Evolutionary conservation across 2,888 invertebrate genomes (phyloP), one percentile per base, ranked within the genome.

Genomic region (Cheilosia urbana): DNA sequence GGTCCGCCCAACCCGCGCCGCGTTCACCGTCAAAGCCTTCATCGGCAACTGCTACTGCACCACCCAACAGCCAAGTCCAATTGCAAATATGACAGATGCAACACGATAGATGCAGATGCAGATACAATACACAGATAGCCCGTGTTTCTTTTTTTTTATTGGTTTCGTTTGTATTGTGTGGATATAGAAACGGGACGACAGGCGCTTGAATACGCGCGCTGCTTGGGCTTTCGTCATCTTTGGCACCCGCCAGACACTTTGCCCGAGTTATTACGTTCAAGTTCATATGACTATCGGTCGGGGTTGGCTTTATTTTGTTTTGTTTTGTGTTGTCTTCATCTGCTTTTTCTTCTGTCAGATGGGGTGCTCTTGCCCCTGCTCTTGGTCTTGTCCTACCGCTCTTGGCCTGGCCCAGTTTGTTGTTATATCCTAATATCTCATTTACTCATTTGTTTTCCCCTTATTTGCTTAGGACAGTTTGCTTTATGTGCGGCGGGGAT

Each of bases 261-360:
- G 82, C 82, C 78, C 82, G 81, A 82, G 87, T 87, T 87, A 87
- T 87, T 87, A 82, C 87, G 87, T 87, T 88, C 87, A 88, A 88
- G 87, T 88, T 88, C 87, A 88, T 81, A 81, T 87, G 87, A 84
- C 80, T 76, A 53, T 79, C 73, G 76, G 71, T 78, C 73, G 75
- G 76, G 82, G 71, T 72, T 82, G 71, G 13, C 13, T 77, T 21
- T 37, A 2, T 60, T 57, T 68, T 73, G 60, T 58, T 78, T 75
- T 66, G 45, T 62, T 73, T 57, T 34, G 27, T 34, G 27, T 34
- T 21, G 13, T 49, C 40, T 76, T 53, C 47, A 42, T 60, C 40
- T 62, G 24, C n/a, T 66, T 63, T 42, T 63, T 68, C 30, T 15
- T 27, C n/a, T 17, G 34, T 37, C 21, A 30, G 53, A 2, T 9